Conservation (phyloP, 2,113 vertebrate genomes). For the Myiozetetes cayanensis region DNA sequence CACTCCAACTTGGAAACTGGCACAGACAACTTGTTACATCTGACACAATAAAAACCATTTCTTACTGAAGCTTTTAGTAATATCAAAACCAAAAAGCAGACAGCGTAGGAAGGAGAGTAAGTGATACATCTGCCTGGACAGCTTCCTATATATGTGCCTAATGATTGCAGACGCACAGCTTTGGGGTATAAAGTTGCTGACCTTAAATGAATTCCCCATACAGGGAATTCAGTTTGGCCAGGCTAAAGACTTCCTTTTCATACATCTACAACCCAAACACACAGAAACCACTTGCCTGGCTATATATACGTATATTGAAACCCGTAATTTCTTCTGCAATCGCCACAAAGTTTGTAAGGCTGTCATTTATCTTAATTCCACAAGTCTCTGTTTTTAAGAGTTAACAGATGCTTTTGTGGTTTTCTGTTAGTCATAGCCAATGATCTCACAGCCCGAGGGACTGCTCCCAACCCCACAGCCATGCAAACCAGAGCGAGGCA, state of each 20-base stretch:
- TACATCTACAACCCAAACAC: neutral
- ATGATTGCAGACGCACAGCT: neutral
- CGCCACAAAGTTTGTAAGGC: neutral
- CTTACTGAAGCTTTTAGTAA: neutral
- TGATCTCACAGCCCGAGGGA: neutral
- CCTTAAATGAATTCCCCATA: neutral
- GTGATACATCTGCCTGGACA: neutral
- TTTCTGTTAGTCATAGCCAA: neutral
- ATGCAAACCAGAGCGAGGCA: rapidly evolving
- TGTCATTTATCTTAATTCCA: neutral
- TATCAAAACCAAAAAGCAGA: constrained; percentile 8
- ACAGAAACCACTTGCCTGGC: neutral
- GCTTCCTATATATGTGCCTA: neutral
- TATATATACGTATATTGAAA: neutral
- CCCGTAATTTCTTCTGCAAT: constrained; percentile 3
- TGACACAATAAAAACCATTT: neutral
- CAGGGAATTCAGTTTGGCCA: neutral
- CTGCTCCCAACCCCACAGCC: neutral
- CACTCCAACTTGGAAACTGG: neutral
- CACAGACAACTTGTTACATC: neutral
- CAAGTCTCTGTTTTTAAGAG: neutral
- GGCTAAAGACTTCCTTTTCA: neutral
- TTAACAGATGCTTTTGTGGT: neutral
- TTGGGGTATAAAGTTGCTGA: neutral
- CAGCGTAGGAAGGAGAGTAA: neutral